Conservation (phyloP, 2,113 vertebrate species). For the Oryzias melastigma region DNA sequence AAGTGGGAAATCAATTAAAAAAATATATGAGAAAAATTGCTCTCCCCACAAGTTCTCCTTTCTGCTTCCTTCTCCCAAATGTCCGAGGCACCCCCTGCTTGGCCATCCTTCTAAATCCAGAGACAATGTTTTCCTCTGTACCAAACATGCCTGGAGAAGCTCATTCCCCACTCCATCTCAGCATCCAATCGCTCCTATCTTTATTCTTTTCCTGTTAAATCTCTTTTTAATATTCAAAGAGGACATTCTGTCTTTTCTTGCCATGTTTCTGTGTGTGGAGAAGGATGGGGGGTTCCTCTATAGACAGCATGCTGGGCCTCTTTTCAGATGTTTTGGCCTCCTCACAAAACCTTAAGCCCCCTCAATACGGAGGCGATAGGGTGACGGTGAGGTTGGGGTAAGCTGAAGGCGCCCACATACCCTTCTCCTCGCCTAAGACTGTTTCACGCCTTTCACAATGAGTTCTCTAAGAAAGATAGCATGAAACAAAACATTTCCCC, state of each 20-base stretch:
- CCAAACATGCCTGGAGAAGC: conserved; percentile 46
- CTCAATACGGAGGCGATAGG: conserved; percentile 61
- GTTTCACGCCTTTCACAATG: conserved; percentile 75
- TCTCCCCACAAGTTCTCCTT: conserved; percentile 41
- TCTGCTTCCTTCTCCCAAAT: conserved; percentile 37
- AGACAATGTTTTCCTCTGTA: conserved; percentile 45
- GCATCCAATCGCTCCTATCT: conserved; percentile 32
- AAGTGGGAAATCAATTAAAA: conserved; percentile 1
- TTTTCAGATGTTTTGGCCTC: conserved; percentile 65
- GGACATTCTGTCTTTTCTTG: conserved; percentile 64
- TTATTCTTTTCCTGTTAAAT: conserved; percentile 22
- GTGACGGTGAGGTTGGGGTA: conserved; percentile 47
- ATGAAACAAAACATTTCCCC: conserved; percentile 70
- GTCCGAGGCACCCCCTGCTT: conserved; percentile 49
- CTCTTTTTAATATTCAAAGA: conserved; percentile 73
- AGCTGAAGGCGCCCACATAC: conserved; percentile 53
- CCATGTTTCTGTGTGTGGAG: conserved; percentile 62
- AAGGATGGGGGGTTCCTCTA: conserved; percentile 44
- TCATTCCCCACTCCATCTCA: conserved; percentile 45
- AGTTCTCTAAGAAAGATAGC: conserved; percentile 61
- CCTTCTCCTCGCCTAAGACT: conserved; percentile 64
- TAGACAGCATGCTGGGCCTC: conserved; percentile 66
- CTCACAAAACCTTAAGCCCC: conserved; percentile 64
- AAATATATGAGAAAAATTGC: conserved; percentile 9
- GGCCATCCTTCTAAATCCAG: conserved; percentile 49